phyloP scores from a whole-genome alignment of 1,140 invertebrate species.

The Drosophila orosa region DNA sequence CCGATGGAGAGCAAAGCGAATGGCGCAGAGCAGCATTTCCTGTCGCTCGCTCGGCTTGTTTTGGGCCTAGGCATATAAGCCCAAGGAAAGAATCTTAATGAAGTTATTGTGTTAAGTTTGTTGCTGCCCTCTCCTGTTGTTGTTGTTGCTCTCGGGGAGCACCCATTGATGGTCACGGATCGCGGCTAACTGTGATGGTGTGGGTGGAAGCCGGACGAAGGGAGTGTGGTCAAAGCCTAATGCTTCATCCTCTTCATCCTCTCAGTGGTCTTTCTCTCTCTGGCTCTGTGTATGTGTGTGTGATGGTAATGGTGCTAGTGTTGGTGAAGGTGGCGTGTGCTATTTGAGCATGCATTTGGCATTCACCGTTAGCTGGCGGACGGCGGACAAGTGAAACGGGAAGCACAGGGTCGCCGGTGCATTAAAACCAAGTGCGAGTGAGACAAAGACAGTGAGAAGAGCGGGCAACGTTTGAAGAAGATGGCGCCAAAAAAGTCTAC shows the following conservation, averaged over 20 bases:
- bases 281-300: not conserved
- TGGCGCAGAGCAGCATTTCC: conserved; percentile 69
- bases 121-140: conserved; percentile 17
- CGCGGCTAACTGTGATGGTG: conserved; percentile 32
- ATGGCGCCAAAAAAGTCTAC: conserved; percentile 84
- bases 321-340: conserved; percentile 18
- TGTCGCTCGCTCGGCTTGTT: conserved; percentile 62
- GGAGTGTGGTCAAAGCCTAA: conserved; percentile 15
- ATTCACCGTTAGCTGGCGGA: conserved; percentile 50
- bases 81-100: conserved; percentile 75
- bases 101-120: conserved; percentile 74
- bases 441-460: conserved; percentile 24
- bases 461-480: conserved; percentile 28
- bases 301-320: not conserved
- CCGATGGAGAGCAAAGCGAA: conserved; percentile 43
- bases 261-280: conserved; percentile 18
- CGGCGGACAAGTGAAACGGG: conserved; percentile 34
- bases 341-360: conserved; percentile 46
- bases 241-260: conserved; percentile 32
- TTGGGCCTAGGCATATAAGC: conserved; percentile 70
- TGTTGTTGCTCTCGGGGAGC: conserved; percentile 14
- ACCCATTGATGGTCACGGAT: conserved; percentile 48
- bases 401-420: conserved; percentile 9
- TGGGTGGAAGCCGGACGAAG: conserved; percentile 7
- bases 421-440: conserved; percentile 24